A percentile compares a stretch with the other conserved stretches of the same genome.
These are phyloP conservation scores for Apotomis betuletana DNA, from an alignment of 2,888 invertebrate species.

Conservation along the genomic window DNA sequence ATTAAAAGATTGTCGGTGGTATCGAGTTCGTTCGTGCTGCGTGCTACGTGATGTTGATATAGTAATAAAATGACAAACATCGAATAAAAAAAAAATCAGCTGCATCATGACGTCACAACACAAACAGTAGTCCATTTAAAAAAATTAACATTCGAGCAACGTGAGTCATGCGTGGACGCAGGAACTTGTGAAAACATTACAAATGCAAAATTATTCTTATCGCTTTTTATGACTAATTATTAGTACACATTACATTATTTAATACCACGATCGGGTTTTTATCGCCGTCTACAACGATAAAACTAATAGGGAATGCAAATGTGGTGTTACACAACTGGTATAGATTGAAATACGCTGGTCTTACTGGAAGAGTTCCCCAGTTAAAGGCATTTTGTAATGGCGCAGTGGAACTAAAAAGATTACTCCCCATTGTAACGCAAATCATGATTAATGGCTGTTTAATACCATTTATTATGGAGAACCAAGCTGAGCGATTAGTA, in stretches of 20 bases:
- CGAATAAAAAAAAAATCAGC: background rate
- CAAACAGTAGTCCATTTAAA: conserved; percentile 15
- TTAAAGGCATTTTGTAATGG: conserved; percentile 21
- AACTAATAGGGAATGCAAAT: background rate
- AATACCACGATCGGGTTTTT: conserved; percentile 9
- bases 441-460: conserved; percentile 64
- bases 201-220: conserved; percentile 28
- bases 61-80: too few relatives aligned
- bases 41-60: too few relatives aligned
- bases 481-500: conserved; percentile 19
- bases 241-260: conserved; percentile 7
- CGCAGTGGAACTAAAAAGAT: conserved; percentile 37
- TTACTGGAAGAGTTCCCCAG: conserved; percentile 14
- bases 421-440: conserved; percentile 52
- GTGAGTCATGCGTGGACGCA: conserved; percentile 10
- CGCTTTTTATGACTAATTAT: conserved; percentile 20
- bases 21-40: too few relatives aligned
- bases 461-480: conserved; percentile 27
- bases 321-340: background rate
- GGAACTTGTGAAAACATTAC: conserved; percentile 31
- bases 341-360: background rate
- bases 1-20: too few relatives aligned
- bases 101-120: conserved; percentile 5
- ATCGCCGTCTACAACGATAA: background rate
- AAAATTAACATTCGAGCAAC: conserved; percentile 22